A percentile compares a stretch with the other conserved stretches of the same genome.
phyloP scores from a whole-genome alignment of 2,113 vertebrate genomes.

The Aramus guarauna region DNA sequence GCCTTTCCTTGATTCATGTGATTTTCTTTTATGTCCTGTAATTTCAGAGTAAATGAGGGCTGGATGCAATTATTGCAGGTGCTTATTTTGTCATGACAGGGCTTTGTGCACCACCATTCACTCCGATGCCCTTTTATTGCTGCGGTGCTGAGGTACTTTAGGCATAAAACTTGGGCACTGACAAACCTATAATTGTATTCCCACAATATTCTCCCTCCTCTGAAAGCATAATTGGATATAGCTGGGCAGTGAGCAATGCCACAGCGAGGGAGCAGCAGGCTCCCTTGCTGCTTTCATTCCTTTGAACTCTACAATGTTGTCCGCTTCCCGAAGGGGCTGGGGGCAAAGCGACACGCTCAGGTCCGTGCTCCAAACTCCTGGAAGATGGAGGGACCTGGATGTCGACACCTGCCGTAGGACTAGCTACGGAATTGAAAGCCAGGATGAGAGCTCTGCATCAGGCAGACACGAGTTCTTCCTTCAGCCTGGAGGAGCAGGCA shows the following conservation, averaged over 20 bases:
- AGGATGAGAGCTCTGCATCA: background rate
- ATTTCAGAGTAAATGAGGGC: background rate
- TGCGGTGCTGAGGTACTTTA: background rate
- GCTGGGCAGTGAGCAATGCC: background rate
- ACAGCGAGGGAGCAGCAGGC: background rate
- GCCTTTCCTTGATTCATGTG: background rate
- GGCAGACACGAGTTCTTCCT: background rate
- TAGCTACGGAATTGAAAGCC: background rate
- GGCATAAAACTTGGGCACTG: background rate
- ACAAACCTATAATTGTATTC: background rate
- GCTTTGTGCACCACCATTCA: background rate
- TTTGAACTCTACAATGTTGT: background rate
- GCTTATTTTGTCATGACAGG: background rate
- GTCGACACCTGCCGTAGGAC: too few relatives aligned
- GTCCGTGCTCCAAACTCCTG: background rate
- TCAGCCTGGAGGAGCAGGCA: background rate
- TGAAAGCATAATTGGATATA: background rate
- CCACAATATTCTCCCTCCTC: background rate
- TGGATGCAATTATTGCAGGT: background rate
- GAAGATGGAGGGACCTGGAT: background rate
- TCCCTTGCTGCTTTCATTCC: background rate
- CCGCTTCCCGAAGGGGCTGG: fast-evolving
- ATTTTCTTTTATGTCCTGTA: background rate
- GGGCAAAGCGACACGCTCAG: fast-evolving
- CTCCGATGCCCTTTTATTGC: background rate